Evolutionary conservation across 2,888 invertebrate species (phyloP), one percentile per base, ranked within the genome.

Genomic region (Rhorus exstirpatorius): DNA sequence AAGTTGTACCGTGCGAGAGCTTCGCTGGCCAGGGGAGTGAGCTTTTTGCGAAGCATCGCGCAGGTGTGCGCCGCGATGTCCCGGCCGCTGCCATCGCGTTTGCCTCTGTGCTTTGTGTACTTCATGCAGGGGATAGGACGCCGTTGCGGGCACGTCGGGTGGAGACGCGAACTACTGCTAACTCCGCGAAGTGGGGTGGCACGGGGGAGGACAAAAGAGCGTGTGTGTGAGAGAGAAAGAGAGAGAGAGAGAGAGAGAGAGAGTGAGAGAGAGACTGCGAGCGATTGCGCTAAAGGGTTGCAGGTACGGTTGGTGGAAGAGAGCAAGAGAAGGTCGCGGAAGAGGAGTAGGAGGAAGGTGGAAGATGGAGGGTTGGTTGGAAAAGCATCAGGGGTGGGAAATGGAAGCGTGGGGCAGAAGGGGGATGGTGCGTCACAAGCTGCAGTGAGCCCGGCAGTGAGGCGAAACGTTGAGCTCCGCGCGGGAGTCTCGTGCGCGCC

Each of bases 391-490:
- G 78, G 85, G 84, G 86, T 84, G 85, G 86, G 86, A 71, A 75
- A 72, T 60, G 65, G 72, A 49, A 60, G 58, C 55, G 65, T 81
- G 77, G 70, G 67, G 71, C 51, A 84, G 82, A 88, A 88, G 87
- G 90, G 90, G 87, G 87, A 86, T 89, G 91, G 91, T 92, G 91
- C 91, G 91, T 91, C 91, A 91, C 90, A 89, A 90, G 88, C 91
- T 92, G 91, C 91, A 91, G 91, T 91, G 91, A 91, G 91, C 91
- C 91, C 91, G 90, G 91, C 91, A 91, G 91, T 91, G 91, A 91
- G 91, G 91, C 90, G 90, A 91, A 90, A 91, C 91, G 90, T 91
- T 91, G 89, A 88, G 89, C 91, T 90, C 91, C 90, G 92, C 90
- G 90, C 92, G 90, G 90, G 90, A 91, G 90, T 92, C 91, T 91